phyloP scores from a whole-genome alignment of 2,888 invertebrate genomes.

The Aphrophora alni region DNA sequence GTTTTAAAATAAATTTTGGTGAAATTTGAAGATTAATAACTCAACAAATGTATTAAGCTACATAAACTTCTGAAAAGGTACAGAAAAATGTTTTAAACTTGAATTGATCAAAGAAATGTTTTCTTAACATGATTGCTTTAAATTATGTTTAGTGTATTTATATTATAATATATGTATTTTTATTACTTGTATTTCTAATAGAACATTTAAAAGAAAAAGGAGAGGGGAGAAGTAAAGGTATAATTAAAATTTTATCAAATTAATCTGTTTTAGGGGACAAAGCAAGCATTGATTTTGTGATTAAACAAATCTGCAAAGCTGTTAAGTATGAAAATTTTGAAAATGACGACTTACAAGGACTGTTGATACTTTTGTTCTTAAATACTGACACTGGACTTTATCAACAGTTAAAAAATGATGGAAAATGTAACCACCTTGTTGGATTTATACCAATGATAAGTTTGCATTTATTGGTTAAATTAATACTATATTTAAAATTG shows the following conservation, averaged over 20 bases:
- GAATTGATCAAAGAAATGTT: too few species aligned
- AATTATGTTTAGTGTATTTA: too few species aligned
- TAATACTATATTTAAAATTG: constrained; percentile 2
- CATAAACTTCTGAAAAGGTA: too few species aligned
- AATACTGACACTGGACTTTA: constrained; percentile 21
- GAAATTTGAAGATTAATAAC: too few species aligned
- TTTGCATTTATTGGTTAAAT: constrained; percentile 15
- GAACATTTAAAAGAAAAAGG: too few species aligned
- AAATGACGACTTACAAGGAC: background rate
- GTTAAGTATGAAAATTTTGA: background rate
- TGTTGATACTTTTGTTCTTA: constrained; percentile 23
- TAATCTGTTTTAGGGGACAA: background rate
- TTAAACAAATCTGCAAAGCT: background rate
- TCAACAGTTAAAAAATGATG: constrained; percentile 20
- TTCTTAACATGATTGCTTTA: too few species aligned
- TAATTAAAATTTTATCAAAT: too few species aligned
- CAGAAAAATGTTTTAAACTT: too few species aligned
- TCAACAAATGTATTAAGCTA: too few species aligned
- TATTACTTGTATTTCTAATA: background rate
- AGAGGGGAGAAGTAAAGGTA: too few species aligned
- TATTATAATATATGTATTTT: too few species aligned
- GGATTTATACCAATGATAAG: constrained; percentile 29
- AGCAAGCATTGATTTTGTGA: background rate
- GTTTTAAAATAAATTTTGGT: too few species aligned
- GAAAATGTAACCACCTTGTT: constrained; percentile 22